Evolutionary conservation across 2,888 invertebrate species (phyloP), one percentile per base, ranked within the genome.

Genomic region (Crioceris asparagi): DNA sequence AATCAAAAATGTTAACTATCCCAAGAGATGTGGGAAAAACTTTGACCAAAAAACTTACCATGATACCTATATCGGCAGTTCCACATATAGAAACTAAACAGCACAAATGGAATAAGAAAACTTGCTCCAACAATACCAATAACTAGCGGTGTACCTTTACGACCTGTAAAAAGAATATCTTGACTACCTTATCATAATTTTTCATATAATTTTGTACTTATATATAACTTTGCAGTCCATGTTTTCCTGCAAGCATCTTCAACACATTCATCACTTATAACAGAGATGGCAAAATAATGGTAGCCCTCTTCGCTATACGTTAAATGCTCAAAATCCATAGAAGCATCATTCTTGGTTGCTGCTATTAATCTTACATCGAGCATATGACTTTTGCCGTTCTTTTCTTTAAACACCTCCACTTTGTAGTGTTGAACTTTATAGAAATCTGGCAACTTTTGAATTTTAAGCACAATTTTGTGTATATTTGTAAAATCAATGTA

Each of bases 111-210:
- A 11, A 54, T 47, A 11, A 55, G 43, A 37, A 52, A 53, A 45
- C 53, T 52, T 3, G 55, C 55, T 3, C 55, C 53, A 16, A 55
- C 54, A n/a, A 55, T 55, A 10, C 55, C 55, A 27, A 55, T 52
- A 1, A 53, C 52, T n/a, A 54, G 32, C 4, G 49, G 51, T 11
- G 48, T 52, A 26, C 52, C 48, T 44, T 50, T 55, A 27, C 54
- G 41, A 26, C 39, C 55, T 54, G 29, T 4, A 46, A 48, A 27
- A 32, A 25, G 8, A 11, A 32, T 26, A 8, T 36, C 8, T 30
- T 30, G 2, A 17, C 14, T 19, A 17, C 14, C 10, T 10, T n/a
- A 15, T 29, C 18, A 5, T 11, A 30, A 17, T 8, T 10, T 8
- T 32, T 14, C 15, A 10, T 3, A 38, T 11, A 17, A 19, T 29